These are phyloP conservation scores for Platerodrilus igneus DNA, from an alignment of 2,888 invertebrate species.

Conservation along the genomic window DNA sequence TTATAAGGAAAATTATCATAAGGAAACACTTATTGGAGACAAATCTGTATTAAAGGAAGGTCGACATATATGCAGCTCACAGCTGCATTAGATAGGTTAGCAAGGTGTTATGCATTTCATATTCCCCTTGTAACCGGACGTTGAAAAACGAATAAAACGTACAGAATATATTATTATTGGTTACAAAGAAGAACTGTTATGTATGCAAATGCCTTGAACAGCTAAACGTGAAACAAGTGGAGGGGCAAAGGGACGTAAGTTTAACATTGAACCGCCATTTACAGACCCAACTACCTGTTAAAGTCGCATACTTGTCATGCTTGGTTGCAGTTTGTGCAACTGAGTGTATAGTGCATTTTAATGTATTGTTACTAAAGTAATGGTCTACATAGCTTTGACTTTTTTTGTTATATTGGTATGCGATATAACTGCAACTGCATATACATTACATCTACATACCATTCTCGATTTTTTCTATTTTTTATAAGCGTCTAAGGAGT, in stretches of 20 bases:
- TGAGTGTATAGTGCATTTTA: conserved; percentile 7
- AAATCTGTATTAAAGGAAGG: conserved; percentile 21
- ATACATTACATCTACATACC: too few relatives aligned
- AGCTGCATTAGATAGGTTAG: conserved; percentile 13
- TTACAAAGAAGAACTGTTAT: conserved; percentile 18
- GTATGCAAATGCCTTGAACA: conserved; percentile 19
- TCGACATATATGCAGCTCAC: conserved; percentile 14
- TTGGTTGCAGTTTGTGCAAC: conserved; percentile 14
- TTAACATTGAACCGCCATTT: conserved; percentile 19
- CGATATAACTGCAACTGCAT: too few relatives aligned
- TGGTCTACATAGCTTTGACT: too few relatives aligned
- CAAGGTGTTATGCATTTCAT: conserved; percentile 18
- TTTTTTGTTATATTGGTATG: too few relatives aligned
- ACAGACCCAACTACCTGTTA: conserved; percentile 12
- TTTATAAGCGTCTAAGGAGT: too few relatives aligned
- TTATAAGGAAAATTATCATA: too few relatives aligned
- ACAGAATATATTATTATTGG: conserved; percentile 9
- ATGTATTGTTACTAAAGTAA: too few relatives aligned
- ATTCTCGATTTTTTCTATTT: too few relatives aligned
- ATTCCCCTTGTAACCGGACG: conserved; percentile 12
- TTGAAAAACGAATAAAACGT: conserved; percentile 8
- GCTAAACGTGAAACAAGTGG: conserved; percentile 12
- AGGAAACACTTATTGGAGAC: too few relatives aligned
- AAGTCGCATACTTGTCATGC: conserved; percentile 15
- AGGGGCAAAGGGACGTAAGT: conserved; percentile 13